These are phyloP conservation scores for Limonius californicus DNA, from an alignment of 1,140 invertebrate genomes.

Conservation along the genomic window DNA sequence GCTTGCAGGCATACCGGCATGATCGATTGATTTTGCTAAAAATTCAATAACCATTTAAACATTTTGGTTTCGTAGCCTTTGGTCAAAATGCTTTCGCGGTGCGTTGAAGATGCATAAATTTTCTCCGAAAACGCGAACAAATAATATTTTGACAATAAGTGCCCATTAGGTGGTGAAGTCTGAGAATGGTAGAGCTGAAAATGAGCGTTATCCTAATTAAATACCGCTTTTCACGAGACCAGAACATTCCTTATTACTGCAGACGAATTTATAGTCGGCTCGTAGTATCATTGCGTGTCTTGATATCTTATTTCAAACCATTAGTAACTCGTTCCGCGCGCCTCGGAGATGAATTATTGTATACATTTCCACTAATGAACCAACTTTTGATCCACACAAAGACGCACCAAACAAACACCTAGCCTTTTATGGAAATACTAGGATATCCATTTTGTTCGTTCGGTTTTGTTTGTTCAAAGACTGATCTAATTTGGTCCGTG, in stretches of 20 bases:
- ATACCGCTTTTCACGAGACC: constrained; percentile 33
- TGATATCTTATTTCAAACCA: constrained; percentile 48
- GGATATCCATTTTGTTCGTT: too few relatives aligned
- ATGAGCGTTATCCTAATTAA: constrained; percentile 38
- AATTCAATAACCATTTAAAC: too few relatives aligned
- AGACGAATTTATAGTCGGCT: constrained; percentile 36
- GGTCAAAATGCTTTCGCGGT: too few relatives aligned
- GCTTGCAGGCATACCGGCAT: too few relatives aligned
- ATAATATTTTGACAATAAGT: constrained; percentile 30
- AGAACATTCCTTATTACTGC: constrained; percentile 30
- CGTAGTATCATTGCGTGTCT: constrained; percentile 46
- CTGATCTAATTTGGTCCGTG: too few relatives aligned
- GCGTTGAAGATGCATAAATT: too few relatives aligned
- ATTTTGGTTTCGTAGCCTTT: too few relatives aligned
- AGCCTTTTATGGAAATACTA: background rate
- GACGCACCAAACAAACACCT: constrained; percentile 24
- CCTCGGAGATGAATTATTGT: constrained; percentile 43
- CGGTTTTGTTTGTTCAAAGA: too few relatives aligned
- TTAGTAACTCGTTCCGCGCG: constrained; percentile 37
- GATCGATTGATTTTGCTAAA: too few relatives aligned
- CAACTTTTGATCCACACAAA: constrained; percentile 42
- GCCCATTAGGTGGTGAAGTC: constrained; percentile 19
- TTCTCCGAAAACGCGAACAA: too few relatives aligned
- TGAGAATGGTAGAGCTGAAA: constrained; percentile 23
- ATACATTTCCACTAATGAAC: constrained; percentile 47